Evolutionary conservation across 1,140 invertebrate species (phyloP).

Genomic region (Polypedilum vanderplanki): DNA sequence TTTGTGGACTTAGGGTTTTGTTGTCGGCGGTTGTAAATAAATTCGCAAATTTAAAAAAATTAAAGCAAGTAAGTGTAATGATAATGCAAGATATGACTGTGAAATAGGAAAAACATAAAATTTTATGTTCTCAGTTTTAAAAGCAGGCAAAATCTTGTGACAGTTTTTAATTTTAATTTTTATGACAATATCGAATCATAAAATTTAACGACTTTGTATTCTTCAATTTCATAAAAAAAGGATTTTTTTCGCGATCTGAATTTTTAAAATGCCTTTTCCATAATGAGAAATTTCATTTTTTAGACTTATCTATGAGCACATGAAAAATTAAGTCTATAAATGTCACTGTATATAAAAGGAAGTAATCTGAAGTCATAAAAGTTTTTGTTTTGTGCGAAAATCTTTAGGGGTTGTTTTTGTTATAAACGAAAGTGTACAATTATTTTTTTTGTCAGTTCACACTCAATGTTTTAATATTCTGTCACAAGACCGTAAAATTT

Average conservation of each 20-base stretch:
- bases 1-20: not conserved
- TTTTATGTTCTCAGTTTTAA: conserved; percentile 1
- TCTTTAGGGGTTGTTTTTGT: no score
- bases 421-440: no score
- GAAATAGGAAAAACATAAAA: conserved; percentile 8
- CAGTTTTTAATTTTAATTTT: conserved; percentile 20
- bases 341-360: not conserved
- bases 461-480: no score
- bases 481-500: no score
- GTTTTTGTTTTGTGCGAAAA: not conserved
- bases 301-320: not conserved
- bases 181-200: conserved; percentile 13
- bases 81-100: conserved; percentile 13
- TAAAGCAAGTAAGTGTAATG: not conserved
- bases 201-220: not conserved
- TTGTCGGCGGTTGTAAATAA: conserved; percentile 3
- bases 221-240: conserved; percentile 2
- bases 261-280: not conserved
- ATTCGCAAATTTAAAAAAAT: not conserved
- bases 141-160: not conserved
- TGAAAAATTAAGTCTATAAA: conserved; percentile 14
- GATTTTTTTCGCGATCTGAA: conserved; percentile 12
- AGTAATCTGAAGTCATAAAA: not conserved
- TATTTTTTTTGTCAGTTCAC: no score
- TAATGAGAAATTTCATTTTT: not conserved